Percentiles rank a stretch among this genome's conserved stretches.
Evolutionary conservation across 2,888 invertebrate species (phyloP).

Genomic region (Harpagoxenus sublaevis): DNA sequence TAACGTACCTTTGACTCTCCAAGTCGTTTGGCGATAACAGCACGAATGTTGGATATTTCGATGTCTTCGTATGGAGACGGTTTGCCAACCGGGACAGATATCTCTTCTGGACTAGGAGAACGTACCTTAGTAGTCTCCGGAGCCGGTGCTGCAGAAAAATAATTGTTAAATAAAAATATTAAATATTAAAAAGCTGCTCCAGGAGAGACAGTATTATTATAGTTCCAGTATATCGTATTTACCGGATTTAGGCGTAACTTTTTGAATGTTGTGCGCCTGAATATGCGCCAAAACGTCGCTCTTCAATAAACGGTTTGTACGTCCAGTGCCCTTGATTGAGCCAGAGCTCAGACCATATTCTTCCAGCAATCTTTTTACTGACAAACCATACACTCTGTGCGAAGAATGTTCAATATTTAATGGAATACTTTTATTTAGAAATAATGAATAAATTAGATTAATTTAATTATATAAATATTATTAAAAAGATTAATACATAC

Average conservation of each 20-base stretch:
- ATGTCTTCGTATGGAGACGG: slow-evolving; percentile 87
- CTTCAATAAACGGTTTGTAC: slow-evolving; percentile 89
- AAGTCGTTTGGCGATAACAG: slow-evolving; percentile 89
- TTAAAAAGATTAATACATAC: slow-evolving; percentile 69
- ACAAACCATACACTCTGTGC: slow-evolving; percentile 87
- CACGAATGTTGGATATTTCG: slow-evolving; percentile 88
- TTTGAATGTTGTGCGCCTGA: slow-evolving; percentile 85
- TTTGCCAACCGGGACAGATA: slow-evolving; percentile 14
- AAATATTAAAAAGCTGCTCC: not conserved
- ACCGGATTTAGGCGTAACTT: slow-evolving; percentile 82
- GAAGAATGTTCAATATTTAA: slow-evolving; percentile 2
- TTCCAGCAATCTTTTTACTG: slow-evolving; percentile 88
- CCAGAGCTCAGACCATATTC: slow-evolving; percentile 87
- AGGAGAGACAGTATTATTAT: not conserved
- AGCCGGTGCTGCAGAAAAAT: slow-evolving; percentile 49
- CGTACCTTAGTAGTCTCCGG: slow-evolving; percentile 14
- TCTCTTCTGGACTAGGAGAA: slow-evolving; percentile 14
- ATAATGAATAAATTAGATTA: not conserved
- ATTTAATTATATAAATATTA: not conserved
- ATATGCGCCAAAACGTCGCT: slow-evolving; percentile 87
- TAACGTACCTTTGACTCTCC: slow-evolving; percentile 88
- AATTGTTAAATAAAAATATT: not conserved
- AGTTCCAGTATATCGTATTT: slow-evolving; percentile 9
- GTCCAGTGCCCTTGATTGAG: slow-evolving; percentile 88
- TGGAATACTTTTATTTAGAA: not conserved